phyloP scores from a whole-genome alignment of 2,113 vertebrate species.

The Anarhynchus alexandrinus region DNA sequence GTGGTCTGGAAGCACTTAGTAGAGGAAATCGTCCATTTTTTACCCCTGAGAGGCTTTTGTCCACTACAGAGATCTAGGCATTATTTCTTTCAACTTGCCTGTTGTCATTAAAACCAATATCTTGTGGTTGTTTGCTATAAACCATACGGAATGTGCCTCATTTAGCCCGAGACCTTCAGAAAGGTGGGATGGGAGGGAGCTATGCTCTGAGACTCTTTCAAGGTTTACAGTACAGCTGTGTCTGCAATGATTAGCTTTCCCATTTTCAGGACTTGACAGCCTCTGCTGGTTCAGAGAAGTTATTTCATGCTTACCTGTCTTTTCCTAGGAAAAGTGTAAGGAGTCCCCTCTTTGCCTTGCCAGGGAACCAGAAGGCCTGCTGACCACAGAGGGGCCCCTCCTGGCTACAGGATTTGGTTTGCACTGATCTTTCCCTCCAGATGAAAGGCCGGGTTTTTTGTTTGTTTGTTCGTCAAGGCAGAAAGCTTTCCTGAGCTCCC shows the following conservation, averaged over 20 bases:
- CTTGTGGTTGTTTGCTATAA: background rate
- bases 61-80: background rate
- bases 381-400: background rate
- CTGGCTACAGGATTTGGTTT: background rate
- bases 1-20: background rate
- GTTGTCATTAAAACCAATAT: background rate
- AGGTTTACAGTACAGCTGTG: background rate
- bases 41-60: background rate
- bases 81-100: background rate
- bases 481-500: background rate
- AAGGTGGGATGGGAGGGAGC: background rate
- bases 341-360: background rate
- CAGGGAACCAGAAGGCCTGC: background rate
- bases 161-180: background rate
- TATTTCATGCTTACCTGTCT: background rate
- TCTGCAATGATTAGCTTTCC: background rate
- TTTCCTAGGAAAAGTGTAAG: background rate
- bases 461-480: background rate
- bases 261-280: background rate
- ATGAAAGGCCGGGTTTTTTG: background rate
- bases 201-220: rapidly evolving
- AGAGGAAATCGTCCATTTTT: background rate
- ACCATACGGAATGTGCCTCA: background rate
- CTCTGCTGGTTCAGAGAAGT: background rate
- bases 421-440: background rate